A percentile compares a stretch with the other conserved stretches of the same genome.
phyloP scores from a whole-genome alignment of 2,113 vertebrate genomes.

The Platichthys stellatus region DNA sequence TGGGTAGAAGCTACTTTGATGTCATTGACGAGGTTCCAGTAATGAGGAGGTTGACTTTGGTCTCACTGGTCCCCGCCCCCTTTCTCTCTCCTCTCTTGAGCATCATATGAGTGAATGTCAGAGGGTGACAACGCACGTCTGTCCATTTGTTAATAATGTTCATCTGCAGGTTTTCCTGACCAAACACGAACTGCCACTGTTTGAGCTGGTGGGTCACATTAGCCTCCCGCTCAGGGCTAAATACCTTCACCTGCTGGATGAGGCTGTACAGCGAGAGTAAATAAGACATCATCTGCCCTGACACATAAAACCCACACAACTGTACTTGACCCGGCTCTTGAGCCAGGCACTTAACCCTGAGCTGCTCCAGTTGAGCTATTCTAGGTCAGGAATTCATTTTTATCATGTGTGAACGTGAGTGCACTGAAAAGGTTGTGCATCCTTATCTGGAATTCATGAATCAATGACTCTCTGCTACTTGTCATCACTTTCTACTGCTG shows the following conservation, averaged over 20 bases:
- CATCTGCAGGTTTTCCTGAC: not conserved
- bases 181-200: constrained; percentile 22
- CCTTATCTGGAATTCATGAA: not conserved
- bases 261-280: constrained; percentile 17
- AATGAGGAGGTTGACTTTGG: constrained; percentile 60
- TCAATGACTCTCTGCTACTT: not conserved
- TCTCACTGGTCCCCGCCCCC: constrained; percentile 1
- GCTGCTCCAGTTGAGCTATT: not conserved
- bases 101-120: constrained; percentile 28
- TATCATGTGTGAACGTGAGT: too few species aligned
- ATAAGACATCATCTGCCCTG: constrained; percentile 14
- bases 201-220: constrained; percentile 20
- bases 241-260: constrained; percentile 14
- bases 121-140: not conserved
- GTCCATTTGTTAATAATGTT: constrained; percentile 31
- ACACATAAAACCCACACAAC: constrained; percentile 14
- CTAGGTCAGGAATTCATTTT: not conserved
- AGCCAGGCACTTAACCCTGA: constrained; percentile 30
- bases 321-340: constrained; percentile 32
- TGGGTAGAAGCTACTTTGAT: constrained; percentile 55
- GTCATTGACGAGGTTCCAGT: constrained; percentile 45
- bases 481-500: not conserved
- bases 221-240: constrained; percentile 14
- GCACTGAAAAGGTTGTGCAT: not conserved
- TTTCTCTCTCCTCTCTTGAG: constrained; percentile 18